These are phyloP conservation scores for Grammomys dolichurus DNA, from an alignment of 2,113 vertebrate genomes.

Conservation along the genomic window DNA sequence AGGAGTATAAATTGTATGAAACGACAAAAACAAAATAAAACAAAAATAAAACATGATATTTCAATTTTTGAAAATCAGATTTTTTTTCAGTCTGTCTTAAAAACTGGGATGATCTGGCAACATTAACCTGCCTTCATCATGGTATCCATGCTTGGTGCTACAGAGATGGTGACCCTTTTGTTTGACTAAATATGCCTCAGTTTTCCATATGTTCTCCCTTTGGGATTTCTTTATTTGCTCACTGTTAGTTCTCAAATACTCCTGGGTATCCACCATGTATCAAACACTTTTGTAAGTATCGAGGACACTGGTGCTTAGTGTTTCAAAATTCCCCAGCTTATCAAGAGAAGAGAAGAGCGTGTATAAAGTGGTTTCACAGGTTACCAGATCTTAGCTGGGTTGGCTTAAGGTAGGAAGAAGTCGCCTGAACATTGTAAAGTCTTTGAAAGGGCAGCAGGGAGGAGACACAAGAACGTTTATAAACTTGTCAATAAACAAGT, in stretches of 20 bases:
- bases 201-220: neutral
- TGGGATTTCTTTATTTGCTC: neutral
- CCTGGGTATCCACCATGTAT: neutral
- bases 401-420: neutral
- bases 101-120: slow-evolving; percentile 23
- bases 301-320: neutral
- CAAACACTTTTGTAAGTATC: neutral
- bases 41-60: neutral
- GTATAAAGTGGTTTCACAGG: neutral
- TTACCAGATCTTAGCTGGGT: neutral
- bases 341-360: neutral
- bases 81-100: slow-evolving; percentile 35
- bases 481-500: neutral
- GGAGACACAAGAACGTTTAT: neutral
- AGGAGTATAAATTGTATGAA: neutral
- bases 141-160: neutral
- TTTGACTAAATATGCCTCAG: neutral
- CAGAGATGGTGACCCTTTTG: neutral
- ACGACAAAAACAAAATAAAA: neutral
- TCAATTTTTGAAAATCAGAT: slow-evolving; percentile 4
- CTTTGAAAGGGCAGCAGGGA: neutral
- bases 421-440: neutral
- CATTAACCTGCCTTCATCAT: neutral
- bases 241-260: neutral
- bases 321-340: neutral